Evolutionary conservation across 64 coral and sea anemone genomes (phyloP).

Genomic region (Trachythela sp.): DNA sequence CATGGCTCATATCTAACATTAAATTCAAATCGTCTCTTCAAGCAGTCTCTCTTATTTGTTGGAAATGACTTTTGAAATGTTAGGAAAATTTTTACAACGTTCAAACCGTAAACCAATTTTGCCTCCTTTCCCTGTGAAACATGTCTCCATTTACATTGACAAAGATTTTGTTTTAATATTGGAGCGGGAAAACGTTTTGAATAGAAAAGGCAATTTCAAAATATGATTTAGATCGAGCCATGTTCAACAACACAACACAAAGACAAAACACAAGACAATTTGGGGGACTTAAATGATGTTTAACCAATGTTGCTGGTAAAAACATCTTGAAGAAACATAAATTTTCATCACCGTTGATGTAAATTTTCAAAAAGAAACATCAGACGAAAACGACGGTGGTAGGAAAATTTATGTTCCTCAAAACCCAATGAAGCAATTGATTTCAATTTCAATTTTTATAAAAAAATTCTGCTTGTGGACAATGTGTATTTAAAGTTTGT

Average conservation of each 20-base stretch:
- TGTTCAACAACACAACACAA: not conserved
- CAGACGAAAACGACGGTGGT: too few relatives aligned
- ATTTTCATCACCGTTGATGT: not conserved
- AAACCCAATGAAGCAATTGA: conserved; percentile 7
- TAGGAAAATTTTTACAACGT: too few relatives aligned
- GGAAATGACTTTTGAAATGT: too few relatives aligned
- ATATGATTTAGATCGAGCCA: not conserved
- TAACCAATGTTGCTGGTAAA: not conserved
- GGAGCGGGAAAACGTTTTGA: not conserved
- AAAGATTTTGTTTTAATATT: too few relatives aligned
- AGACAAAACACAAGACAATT: not conserved
- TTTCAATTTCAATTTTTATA: not conserved
- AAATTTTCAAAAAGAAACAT: not conserved
- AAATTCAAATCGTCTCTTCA: not conserved
- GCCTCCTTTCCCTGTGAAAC: too few relatives aligned
- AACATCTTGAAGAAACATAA: not conserved
- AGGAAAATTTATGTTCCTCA: not conserved
- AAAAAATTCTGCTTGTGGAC: too few relatives aligned
- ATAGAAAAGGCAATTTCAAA: not conserved
- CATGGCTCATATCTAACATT: too few relatives aligned
- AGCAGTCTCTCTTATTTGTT: not conserved
- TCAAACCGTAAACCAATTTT: too few relatives aligned
- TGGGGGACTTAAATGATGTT: not conserved
- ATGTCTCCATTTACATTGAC: too few relatives aligned
- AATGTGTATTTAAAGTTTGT: too few relatives aligned